A percentile compares a stretch with the other conserved stretches of the same genome.
Evolutionary conservation across 2,797 vertebrate genomes (phyloP).

Genomic region (Pempheris klunzingeri): DNA sequence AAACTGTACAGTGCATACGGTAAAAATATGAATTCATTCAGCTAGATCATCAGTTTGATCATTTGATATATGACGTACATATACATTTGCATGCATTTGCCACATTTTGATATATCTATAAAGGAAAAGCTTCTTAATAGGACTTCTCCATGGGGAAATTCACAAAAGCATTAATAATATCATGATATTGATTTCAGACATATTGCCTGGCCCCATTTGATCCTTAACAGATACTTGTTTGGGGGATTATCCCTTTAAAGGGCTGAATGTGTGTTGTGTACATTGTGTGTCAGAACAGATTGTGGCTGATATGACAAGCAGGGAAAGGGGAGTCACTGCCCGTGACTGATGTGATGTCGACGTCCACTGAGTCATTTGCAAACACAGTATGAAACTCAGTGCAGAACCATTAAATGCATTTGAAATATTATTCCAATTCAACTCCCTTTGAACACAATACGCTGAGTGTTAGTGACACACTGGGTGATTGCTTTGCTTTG

Average conservation of each 20-base stretch:
- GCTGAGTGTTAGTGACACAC: constrained; percentile 39
- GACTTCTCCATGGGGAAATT: neutral
- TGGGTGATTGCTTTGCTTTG: constrained; percentile 58
- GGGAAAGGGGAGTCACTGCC: constrained; percentile 57
- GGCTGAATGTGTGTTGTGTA: constrained; percentile 20
- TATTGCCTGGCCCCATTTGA: neutral
- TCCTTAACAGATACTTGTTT: neutral
- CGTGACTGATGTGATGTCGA: constrained; percentile 69
- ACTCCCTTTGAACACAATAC: constrained; percentile 49
- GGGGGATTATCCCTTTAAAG: neutral
- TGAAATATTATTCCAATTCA: constrained; percentile 49
- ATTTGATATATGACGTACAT: neutral
- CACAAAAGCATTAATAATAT: neutral
- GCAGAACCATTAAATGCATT: constrained; percentile 60
- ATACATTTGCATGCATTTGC: neutral
- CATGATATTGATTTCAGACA: constrained; percentile 9
- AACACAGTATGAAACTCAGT: constrained; percentile 60
- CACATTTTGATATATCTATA: neutral
- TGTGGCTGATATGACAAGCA: constrained; percentile 61
- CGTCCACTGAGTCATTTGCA: constrained; percentile 65
- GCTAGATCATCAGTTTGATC: neutral
- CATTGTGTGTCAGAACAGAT: constrained; percentile 48
- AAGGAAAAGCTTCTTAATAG: neutral
- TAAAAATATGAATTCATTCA: neutral
- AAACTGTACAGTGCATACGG: too few relatives aligned